phyloP scores from a whole-genome alignment of 2,113 vertebrate genomes.

The Tylochromis polylepis region DNA sequence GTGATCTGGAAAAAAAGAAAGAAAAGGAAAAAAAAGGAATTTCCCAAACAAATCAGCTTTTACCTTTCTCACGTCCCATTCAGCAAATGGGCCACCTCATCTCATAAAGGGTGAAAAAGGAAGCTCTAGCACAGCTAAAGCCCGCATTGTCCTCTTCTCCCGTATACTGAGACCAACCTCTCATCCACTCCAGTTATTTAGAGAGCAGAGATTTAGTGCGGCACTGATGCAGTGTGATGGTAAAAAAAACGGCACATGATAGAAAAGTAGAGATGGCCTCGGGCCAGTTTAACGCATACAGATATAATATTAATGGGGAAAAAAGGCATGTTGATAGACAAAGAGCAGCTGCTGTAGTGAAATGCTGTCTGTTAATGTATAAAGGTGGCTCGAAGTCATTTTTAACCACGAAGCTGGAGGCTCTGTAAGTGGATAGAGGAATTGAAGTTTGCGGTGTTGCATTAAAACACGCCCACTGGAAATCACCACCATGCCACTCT shows the following conservation, averaged over 20 bases:
- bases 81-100: constrained; percentile 34
- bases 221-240: constrained; percentile 22
- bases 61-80: constrained; percentile 20
- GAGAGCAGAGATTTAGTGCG: constrained; percentile 62
- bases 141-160: constrained; percentile 48
- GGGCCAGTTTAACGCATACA: constrained; percentile 35
- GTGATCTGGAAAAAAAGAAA: not conserved
- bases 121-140: constrained; percentile 39
- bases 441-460: constrained; percentile 32
- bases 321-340: constrained; percentile 51
- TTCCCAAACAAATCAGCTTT: constrained; percentile 5
- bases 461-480: constrained; percentile 7
- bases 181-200: constrained; percentile 63
- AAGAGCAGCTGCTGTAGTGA: constrained; percentile 34
- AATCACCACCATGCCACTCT: not conserved
- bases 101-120: constrained; percentile 32
- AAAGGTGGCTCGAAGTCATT: constrained; percentile 44
- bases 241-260: constrained; percentile 37
- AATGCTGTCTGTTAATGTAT: constrained; percentile 42
- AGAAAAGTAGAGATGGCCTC: constrained; percentile 42
- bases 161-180: constrained; percentile 55
- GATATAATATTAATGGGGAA: constrained; percentile 40
- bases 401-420: constrained; percentile 21
- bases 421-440: constrained; percentile 31
- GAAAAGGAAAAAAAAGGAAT: not conserved